Base-by-base conservation (phyloP, 2,797 vertebrate species). In the Syndactyla subalaris region DNA sequence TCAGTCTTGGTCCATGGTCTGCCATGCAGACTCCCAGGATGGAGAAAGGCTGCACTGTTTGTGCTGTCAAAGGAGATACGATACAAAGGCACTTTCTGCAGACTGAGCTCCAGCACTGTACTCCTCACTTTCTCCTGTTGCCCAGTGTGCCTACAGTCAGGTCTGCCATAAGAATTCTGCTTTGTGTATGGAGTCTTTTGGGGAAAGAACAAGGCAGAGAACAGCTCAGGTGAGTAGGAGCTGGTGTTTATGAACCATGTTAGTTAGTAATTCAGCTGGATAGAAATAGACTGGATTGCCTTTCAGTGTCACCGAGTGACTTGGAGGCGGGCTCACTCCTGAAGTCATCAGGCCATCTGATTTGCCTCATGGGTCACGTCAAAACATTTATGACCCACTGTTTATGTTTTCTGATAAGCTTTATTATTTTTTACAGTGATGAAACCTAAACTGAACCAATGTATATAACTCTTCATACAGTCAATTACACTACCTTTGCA, bases 1-100 rank as follows among this genome's bases (percentile, higher is more conserved):
- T n/a, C 49, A 27, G 27, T 23, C 24, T 51, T 17, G 27, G 30
- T 82, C 39, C 0, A 0, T 67, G 59, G 32, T 55, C 2, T 2
- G 72, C 58, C 17, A 2, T 22, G 14, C 32, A 65, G 51, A 34
- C 51, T 79, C 9, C 39, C 2, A 12, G 80, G 27, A 13, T 29
- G 59, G 38, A 68, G 16, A 32, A 20, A 58, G 38, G 38, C 54
- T 61, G 16, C 0, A 0, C n/a, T 38, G 12, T 32, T 75, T 23
- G 27, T 76, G 59, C 55, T 59, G 26, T n/a, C 51, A 22, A 21
- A 59, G 61, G 12, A 55, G 38, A 36, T 46, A 30, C 55, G 29
- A 27, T 38, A 55, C 52, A 46, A 80, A 36, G 17, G 21, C 2
- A 0, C 8, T 59, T 12, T 22, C 39, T 51, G 48, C 18, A 30